phyloP scores from a whole-genome alignment of 2,113 vertebrate genomes.

The Brevimyrus niger region DNA sequence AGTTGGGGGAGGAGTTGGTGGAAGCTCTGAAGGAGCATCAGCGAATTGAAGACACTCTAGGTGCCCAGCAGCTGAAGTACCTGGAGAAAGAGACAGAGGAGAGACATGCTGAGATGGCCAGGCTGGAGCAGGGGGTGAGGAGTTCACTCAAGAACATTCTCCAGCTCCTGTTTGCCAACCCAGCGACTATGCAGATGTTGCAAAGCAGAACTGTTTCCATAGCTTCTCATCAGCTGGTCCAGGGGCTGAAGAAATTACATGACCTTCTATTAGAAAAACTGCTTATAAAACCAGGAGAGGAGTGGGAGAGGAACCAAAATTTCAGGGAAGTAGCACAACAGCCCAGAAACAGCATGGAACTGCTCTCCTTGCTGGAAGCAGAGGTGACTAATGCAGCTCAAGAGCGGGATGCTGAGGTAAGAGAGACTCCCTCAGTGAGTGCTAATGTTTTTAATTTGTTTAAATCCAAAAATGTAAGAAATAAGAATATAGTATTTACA shows the following conservation, averaged over 20 bases:
- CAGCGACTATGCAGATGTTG: constrained; percentile 34
- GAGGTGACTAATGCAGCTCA: constrained; percentile 41
- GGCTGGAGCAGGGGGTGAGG: constrained; percentile 31
- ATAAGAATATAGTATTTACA: not conserved
- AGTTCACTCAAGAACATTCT: constrained; percentile 60
- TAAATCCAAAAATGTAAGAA: not conserved
- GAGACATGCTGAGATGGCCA: constrained; percentile 3
- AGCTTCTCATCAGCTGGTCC: constrained; percentile 43
- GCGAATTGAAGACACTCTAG: constrained; percentile 36
- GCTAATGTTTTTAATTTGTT: constrained; percentile 4
- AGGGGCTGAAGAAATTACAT: constrained; percentile 58
- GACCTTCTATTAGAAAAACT: constrained; percentile 56
- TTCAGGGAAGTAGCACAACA: constrained; percentile 38
- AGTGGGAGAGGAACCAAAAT: constrained; percentile 43
- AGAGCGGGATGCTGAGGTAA: constrained; percentile 60
- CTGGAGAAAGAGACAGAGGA: not conserved
- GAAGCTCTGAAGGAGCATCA: constrained; percentile 45
- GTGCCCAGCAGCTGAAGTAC: constrained; percentile 7
- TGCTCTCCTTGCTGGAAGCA: constrained; percentile 36
- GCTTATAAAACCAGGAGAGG: constrained; percentile 56
- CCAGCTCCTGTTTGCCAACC: constrained; percentile 45
- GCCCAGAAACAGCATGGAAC: constrained; percentile 39
- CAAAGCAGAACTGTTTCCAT: constrained; percentile 8
- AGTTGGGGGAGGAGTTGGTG: constrained; percentile 36
- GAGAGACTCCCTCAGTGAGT: not conserved